Evolutionary conservation across 2,113 vertebrate species (phyloP).

Genomic region (Syngnathus floridae): DNA sequence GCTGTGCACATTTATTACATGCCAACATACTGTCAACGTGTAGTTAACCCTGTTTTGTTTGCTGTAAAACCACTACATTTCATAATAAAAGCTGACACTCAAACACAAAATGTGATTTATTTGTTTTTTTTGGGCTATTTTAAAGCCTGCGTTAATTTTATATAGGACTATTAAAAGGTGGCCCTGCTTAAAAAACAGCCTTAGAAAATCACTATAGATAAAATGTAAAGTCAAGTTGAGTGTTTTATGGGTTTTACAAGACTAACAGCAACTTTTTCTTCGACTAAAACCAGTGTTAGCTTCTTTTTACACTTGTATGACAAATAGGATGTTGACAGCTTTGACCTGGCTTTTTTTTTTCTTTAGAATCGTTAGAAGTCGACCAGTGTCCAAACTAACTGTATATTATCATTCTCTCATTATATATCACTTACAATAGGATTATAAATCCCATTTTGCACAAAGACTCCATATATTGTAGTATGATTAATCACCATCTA

Average conservation of each 20-base stretch:
- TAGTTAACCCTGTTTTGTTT: conserved; percentile 14
- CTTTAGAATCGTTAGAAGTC: neutral
- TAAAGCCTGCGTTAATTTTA: neutral
- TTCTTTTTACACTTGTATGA: neutral
- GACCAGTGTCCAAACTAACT: neutral
- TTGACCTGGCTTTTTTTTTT: neutral
- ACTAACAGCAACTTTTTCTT: neutral
- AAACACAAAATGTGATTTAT: neutral
- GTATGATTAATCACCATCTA: neutral
- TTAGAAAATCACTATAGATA: neutral
- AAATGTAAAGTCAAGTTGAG: neutral
- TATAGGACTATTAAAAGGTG: neutral
- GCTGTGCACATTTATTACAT: conserved; percentile 14
- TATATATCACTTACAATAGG: neutral
- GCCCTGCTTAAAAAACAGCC: neutral
- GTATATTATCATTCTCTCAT: neutral
- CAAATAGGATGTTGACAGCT: neutral
- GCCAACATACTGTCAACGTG: neutral
- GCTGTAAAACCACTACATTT: neutral
- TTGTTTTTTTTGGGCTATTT: neutral
- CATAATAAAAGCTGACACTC: neutral
- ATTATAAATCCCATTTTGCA: neutral
- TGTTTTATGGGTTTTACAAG: neutral
- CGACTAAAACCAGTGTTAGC: neutral
- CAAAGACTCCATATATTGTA: neutral